A percentile compares a stretch with the other conserved stretches of the same genome.
Evolutionary conservation across 1,140 invertebrate genomes (phyloP).

Genomic region (Halyomorpha halys): DNA sequence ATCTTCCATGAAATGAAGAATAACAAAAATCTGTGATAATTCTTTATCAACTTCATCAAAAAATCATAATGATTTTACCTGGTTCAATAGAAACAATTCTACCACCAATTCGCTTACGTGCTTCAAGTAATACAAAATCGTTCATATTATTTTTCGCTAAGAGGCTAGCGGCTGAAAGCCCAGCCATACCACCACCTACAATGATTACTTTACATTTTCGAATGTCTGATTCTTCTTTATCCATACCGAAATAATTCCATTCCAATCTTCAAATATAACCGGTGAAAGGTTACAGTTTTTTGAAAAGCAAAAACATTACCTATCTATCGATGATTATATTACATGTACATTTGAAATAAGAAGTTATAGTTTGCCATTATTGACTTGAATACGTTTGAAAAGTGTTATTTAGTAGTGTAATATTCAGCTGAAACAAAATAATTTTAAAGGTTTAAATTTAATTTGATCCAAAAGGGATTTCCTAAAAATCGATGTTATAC

Average conservation of each 20-base stretch:
- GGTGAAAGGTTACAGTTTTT: too few species aligned
- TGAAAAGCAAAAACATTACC: too few species aligned
- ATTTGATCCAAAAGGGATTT: too few species aligned
- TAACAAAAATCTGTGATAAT: background rate
- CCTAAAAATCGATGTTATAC: too few species aligned
- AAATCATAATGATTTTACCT: slow-evolving; percentile 39
- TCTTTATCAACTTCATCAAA: slow-evolving; percentile 4
- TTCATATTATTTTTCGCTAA: slow-evolving; percentile 66
- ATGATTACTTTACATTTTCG: slow-evolving; percentile 60
- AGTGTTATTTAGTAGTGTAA: too few species aligned
- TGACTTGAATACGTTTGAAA: too few species aligned
- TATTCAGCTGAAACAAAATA: too few species aligned
- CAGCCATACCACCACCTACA: slow-evolving; percentile 77
- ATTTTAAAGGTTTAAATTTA: too few species aligned
- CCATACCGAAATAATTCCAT: slow-evolving; percentile 23
- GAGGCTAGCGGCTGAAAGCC: slow-evolving; percentile 73
- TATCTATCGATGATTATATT: too few species aligned
- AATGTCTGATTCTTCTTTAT: slow-evolving; percentile 22
- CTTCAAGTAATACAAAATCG: slow-evolving; percentile 71
- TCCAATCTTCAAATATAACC: background rate
- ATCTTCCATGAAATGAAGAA: too few species aligned
- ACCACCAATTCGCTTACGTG: slow-evolving; percentile 65
- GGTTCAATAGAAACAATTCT: slow-evolving; percentile 64
- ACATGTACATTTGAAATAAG: too few species aligned
- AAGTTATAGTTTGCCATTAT: too few species aligned